Evolutionary conservation across 2,113 vertebrate species (phyloP).

Genomic region (Urocolius indicus): DNA sequence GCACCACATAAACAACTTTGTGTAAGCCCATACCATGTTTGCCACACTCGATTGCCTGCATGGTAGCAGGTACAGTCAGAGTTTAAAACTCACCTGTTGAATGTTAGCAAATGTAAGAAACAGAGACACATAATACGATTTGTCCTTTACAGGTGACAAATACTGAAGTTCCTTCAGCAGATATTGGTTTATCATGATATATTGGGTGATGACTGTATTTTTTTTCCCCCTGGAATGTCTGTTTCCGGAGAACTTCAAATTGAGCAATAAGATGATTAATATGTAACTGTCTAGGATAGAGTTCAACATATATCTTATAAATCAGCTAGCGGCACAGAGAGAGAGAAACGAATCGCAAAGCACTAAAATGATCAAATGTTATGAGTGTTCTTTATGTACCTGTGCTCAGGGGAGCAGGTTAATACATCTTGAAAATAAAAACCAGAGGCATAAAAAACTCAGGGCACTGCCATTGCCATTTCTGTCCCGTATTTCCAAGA

Average conservation of each 20-base stretch:
- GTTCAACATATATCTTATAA: not conserved
- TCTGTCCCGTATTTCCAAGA: not conserved
- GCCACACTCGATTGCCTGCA: not conserved
- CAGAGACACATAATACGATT: not conserved
- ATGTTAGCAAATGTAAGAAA: not conserved
- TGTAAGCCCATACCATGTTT: not conserved
- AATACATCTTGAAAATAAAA: not conserved
- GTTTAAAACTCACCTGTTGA: not conserved
- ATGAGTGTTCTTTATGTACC: not conserved
- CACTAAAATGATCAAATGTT: not conserved
- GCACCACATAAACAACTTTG: not conserved
- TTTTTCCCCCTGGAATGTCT: not conserved
- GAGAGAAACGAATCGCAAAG: not conserved
- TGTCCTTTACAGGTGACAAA: not conserved
- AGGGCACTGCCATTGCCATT: not conserved
- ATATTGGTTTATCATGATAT: not conserved
- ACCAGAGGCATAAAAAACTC: not conserved
- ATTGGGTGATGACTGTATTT: not conserved
- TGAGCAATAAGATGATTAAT: not conserved
- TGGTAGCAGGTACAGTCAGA: not conserved
- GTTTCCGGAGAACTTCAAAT: not conserved
- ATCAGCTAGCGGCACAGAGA: not conserved
- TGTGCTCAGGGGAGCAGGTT: not conserved
- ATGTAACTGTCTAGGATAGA: not conserved
- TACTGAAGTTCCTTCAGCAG: not conserved